phyloP scores from a whole-genome alignment of 2,797 vertebrate genomes.

The Anniella stebbinsi region DNA sequence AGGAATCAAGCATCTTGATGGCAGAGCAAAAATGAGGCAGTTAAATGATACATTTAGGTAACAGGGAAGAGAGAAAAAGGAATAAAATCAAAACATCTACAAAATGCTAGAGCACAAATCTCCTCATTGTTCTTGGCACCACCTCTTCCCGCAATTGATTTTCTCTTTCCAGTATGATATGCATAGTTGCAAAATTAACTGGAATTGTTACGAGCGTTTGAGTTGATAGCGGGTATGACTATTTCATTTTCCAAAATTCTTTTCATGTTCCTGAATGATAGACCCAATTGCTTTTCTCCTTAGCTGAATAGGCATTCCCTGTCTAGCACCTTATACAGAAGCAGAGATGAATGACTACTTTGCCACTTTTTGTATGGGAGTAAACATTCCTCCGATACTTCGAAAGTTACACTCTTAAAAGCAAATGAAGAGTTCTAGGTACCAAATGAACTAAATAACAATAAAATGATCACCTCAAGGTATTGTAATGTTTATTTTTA shows the following conservation, averaged over 20 bases:
- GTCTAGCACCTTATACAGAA: background rate
- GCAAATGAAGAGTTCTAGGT: background rate
- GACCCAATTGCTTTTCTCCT: constrained; percentile 8
- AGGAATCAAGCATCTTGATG: constrained; percentile 5
- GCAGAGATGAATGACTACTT: background rate
- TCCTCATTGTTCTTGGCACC: constrained; percentile 4
- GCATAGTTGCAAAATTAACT: constrained; percentile 21
- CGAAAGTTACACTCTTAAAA: constrained; percentile 6
- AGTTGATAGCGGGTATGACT: background rate
- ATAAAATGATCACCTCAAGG: background rate
- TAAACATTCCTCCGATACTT: background rate
- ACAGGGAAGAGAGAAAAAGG: background rate
- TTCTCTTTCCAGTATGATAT: constrained; percentile 11
- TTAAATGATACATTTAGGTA: constrained; percentile 14
- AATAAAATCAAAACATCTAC: background rate
- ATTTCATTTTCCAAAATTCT: background rate
- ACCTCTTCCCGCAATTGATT: constrained; percentile 4
- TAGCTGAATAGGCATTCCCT: background rate
- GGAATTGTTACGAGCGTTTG: background rate
- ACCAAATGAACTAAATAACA: background rate
- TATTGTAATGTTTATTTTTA: background rate
- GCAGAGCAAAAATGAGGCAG: constrained; percentile 3
- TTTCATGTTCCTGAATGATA: background rate
- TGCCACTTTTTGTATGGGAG: background rate
- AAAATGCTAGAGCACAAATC: constrained; percentile 5